Base-by-base conservation (phyloP, 2,113 vertebrate genomes). In the Acrocephalus kingi region DNA sequence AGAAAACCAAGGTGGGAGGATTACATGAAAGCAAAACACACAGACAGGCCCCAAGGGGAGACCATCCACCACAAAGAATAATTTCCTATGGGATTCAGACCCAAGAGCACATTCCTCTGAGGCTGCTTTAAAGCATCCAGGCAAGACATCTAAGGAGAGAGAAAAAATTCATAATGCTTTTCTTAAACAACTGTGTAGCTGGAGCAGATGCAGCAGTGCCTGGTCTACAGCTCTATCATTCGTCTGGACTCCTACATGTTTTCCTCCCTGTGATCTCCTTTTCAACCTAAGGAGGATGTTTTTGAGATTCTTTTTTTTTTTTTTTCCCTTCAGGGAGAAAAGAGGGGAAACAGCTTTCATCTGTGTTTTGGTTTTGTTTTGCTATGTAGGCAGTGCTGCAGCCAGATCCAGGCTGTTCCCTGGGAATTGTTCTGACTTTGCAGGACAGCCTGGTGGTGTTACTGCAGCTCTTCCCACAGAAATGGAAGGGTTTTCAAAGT, bases 41-140 rank as follows among this genome's bases (percentile, higher is more conserved):
- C 91, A 94, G 95, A 96, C 94, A 92, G 91, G 91, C 95, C 95
- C 94, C 94, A 85, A 87, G 92, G 95, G 96, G 92, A 94, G 79
- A 96, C 80, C 80, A 94, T 96, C 87, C 64, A 95, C 94, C 94
- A 90, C 93, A 90, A 97, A 97, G 80, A 62, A 95, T 95, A 95
- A 94, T 91, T 96, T 97, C 97, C 97, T 97, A 54, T 2, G 94
- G 96, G 96, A 96, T 93, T 94, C 81, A 95, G 91, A 91, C 93
- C 88, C 93, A 86, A 91, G 92, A 96, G 94, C 92, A 67, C 83
- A 92, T 96, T 96, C 92, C 94, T 95, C 91, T 82, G 94, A 94
- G 95, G 95, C 94, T 95, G 86, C 95, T 96, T 97, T 92, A 95
- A 95, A 96, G 94, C 91, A 91, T 96, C 84, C 87, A 95, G 94